These are phyloP conservation scores for Jacana jacana DNA, from an alignment of 2,113 vertebrate species.

Conservation along the genomic window DNA sequence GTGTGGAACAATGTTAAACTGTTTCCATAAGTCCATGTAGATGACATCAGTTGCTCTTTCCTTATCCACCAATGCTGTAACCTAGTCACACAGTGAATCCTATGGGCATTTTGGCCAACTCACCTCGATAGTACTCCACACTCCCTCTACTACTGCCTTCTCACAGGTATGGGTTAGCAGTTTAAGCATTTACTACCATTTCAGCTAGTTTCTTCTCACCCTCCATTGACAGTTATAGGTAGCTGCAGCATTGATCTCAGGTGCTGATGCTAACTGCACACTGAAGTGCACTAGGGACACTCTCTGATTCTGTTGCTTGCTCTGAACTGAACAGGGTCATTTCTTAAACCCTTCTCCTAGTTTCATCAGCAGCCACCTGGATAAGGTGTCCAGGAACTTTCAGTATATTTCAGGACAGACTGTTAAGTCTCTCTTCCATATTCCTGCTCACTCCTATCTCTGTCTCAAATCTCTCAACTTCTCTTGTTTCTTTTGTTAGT, in stretches of 20 bases:
- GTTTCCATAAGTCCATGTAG: not conserved
- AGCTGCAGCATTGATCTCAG: not conserved
- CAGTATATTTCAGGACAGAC: not conserved
- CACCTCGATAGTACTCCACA: not conserved
- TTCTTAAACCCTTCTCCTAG: not conserved
- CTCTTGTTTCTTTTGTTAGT: conserved; percentile 26
- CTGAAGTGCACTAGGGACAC: not conserved
- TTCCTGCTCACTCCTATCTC: not conserved
- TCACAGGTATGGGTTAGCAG: not conserved
- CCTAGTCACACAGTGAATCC: not conserved
- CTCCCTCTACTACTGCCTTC: not conserved
- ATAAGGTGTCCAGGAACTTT: not conserved
- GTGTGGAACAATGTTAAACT: not conserved
- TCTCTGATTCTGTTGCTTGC: not conserved
- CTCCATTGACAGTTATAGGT: not conserved
- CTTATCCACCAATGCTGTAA: not conserved
- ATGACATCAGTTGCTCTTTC: not conserved
- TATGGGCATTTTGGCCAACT: not conserved
- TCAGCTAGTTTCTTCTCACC: not conserved
- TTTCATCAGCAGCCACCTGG: not conserved
- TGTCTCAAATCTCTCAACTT: not conserved
- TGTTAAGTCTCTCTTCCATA: not conserved
- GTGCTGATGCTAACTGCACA: not conserved
- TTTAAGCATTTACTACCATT: not conserved
- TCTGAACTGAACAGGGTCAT: not conserved